Evolutionary conservation across 2,888 invertebrate species (phyloP).

Genomic region (Dendrolimus houi): DNA sequence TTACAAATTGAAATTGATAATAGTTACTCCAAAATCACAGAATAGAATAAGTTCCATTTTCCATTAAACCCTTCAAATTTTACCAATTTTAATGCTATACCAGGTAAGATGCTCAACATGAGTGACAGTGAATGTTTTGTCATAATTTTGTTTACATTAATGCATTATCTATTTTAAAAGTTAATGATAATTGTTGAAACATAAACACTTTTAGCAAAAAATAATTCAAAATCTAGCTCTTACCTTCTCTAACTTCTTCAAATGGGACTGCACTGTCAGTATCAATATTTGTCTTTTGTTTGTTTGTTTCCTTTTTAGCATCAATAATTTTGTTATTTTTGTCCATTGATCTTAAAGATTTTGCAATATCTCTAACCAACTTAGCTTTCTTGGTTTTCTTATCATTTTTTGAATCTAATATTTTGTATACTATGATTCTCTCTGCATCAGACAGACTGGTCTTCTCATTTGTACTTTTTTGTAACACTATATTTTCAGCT

Average conservation of each 20-base stretch:
- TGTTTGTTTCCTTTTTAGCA: conserved; percentile 11
- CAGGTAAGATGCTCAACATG: too few relatives aligned
- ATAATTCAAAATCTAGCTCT: not conserved
- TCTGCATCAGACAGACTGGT: conserved; percentile 47
- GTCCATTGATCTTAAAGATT: conserved; percentile 27
- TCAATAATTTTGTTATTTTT: conserved; percentile 12
- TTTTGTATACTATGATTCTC: conserved; percentile 61
- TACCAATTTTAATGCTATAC: too few relatives aligned
- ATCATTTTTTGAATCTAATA: conserved; percentile 41
- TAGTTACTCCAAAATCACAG: too few relatives aligned
- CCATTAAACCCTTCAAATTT: too few relatives aligned
- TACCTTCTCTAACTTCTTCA: conserved; percentile 46
- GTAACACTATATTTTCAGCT: conserved; percentile 25
- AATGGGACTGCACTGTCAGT: conserved; percentile 23
- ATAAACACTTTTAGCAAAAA: too few relatives aligned
- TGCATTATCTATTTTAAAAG: too few relatives aligned
- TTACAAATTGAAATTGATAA: too few relatives aligned
- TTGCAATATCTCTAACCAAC: conserved; percentile 31
- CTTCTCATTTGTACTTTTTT: conserved; percentile 7
- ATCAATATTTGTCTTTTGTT: conserved; percentile 9
- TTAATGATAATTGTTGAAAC: too few relatives aligned
- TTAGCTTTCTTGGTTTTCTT: conserved; percentile 29
- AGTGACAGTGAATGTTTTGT: too few relatives aligned
- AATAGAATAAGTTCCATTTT: too few relatives aligned
- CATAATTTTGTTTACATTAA: too few relatives aligned